A percentile compares a stretch with the other conserved stretches of the same genome.
Conservation (phyloP, 2,888 invertebrate species). For the Phanerotoma sp. region DNA sequence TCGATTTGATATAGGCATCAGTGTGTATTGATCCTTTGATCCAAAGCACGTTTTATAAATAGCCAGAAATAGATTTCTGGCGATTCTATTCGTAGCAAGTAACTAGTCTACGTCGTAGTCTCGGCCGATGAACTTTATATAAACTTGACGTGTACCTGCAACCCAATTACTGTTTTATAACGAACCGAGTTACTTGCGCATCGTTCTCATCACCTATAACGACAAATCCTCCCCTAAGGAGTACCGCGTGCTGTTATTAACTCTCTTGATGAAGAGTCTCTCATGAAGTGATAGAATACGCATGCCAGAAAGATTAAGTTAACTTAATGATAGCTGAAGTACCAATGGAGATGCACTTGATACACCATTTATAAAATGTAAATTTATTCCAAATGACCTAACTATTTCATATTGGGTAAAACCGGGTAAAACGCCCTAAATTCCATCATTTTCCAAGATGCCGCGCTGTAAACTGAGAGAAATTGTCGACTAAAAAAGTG, state of each 20-base stretch:
- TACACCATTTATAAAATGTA: too few species aligned
- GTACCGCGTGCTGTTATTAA: conserved; percentile 15
- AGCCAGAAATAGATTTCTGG: conserved; percentile 6
- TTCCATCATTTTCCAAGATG: too few species aligned
- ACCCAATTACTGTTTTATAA: conserved; percentile 17
- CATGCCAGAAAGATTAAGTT: too few species aligned
- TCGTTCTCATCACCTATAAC: conserved; percentile 15
- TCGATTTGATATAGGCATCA: too few species aligned
- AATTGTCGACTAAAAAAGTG: too few species aligned
- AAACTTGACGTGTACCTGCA: not conserved
- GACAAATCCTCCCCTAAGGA: conserved; percentile 13
- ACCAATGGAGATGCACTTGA: too few species aligned
- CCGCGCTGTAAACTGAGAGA: too few species aligned
- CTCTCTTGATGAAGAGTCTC: not conserved
- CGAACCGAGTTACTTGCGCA: conserved; percentile 1
- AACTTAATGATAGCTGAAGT: too few species aligned
- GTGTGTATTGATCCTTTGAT: not conserved
- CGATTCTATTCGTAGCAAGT: conserved; percentile 13
- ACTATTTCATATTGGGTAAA: too few species aligned
- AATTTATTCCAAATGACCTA: too few species aligned
- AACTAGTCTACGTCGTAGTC: conserved; percentile 1
- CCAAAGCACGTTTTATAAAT: not conserved
- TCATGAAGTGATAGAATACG: too few species aligned
- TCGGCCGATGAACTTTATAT: conserved; percentile 14
- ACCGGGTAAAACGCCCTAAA: too few species aligned